These are phyloP conservation scores for Heliopora coerulea DNA, from an alignment of 92 coral and sea anemone genomes.

Conservation along the genomic window DNA sequence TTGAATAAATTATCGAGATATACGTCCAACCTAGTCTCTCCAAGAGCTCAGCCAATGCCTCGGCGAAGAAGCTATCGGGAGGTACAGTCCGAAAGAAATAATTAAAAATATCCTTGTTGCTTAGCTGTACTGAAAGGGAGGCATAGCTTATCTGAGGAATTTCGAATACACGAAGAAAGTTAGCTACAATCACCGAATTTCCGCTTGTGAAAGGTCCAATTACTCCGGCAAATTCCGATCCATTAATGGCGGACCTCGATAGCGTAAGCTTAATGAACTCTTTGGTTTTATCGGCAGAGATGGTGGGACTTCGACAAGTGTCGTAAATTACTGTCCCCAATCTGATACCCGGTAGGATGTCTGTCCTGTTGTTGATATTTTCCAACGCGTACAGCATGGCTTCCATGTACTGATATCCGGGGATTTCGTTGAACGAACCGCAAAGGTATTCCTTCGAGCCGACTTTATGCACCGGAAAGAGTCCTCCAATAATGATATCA, in stretches of 20 bases:
- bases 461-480: constrained; percentile 81
- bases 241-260: constrained; percentile 12
- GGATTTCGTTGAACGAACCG: constrained; percentile 73
- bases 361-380: constrained; percentile 71
- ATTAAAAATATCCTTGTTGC: constrained; percentile 78
- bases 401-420: constrained; percentile 88
- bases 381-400: constrained; percentile 90
- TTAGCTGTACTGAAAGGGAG: constrained; percentile 74
- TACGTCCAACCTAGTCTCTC: constrained; percentile 74
- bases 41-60: constrained; percentile 77
- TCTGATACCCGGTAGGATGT: constrained; percentile 71
- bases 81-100: constrained; percentile 95
- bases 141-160: constrained; percentile 96
- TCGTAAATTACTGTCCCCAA: constrained; percentile 89
- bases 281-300: constrained; percentile 89
- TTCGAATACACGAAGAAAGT: constrained; percentile 83
- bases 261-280: constrained; percentile 80
- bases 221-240: constrained; percentile 53
- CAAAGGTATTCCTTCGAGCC: constrained; percentile 72
- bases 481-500: constrained; percentile 78
- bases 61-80: constrained; percentile 86
- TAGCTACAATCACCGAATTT: constrained; percentile 86
- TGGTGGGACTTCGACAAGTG: constrained; percentile 93
- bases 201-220: constrained; percentile 89
- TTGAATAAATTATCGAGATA: constrained; percentile 68